Evolutionary conservation across 1,140 invertebrate genomes (phyloP), one percentile per base, ranked within the genome.

Genomic region (Thaumatotibia leucotreta): DNA sequence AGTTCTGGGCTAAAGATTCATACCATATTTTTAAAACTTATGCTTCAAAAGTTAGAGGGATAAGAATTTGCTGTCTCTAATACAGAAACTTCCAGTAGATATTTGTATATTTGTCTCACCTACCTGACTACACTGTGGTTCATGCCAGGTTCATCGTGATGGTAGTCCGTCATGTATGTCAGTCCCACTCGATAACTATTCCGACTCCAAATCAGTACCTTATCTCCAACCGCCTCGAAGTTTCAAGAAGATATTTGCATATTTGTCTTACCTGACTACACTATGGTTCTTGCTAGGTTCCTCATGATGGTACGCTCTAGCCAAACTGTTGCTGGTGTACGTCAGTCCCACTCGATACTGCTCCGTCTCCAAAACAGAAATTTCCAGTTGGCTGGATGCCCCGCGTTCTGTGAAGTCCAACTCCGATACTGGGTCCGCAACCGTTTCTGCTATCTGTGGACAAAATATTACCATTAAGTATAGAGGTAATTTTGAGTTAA

Each of bases 381-480:
- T 73, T 70, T 85, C 83, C 49, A 89, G 62, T 20, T 81, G 79
- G 54, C 87, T 88, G 67, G 84, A 85, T 4, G 84, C 82, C 0
- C 79, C 79, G 5, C 83, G 81, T 70, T 90, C 87, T 24, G 84
- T 87, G 75, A 88, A 88, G 67, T 88, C 87, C 63, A 79, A 64
- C 4, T 87, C 84, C 23, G 80, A 70, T 14, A 77, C 66, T 14
- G 70, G 68, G 75, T 76, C 83, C 0, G 87, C 79, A 1, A 86
- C 66, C 0, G 83, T 80, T 70, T 89, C 85, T 29, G 83, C 87
- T 73, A 89, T 86, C 87, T 89, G 75, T 64, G 17, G 14, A 4
- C 23, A 58, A 45, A 35, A 20, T 6, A 45, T 17, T 45, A 33
- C 5, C n/a, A n/a, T n/a, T n/a, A n/a, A n/a, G n/a, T n/a, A n/a